Conservation (phyloP, 2,797 vertebrate genomes). For the Cyclopterus lumpus region DNA sequence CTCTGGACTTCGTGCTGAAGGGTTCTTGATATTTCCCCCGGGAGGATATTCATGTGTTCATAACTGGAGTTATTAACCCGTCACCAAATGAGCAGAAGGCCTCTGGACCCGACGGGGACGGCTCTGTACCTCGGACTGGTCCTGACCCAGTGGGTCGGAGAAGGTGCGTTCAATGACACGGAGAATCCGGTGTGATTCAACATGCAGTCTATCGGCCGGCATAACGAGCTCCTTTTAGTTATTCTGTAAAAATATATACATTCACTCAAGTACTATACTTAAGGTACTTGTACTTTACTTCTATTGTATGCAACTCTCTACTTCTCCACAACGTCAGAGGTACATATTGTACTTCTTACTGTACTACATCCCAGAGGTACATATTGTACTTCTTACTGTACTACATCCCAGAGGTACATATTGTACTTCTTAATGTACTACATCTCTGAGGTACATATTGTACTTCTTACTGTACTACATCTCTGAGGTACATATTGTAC, state of each 20-base stretch:
- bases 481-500: no score
- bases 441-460: no score
- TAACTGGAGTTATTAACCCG: neutral
- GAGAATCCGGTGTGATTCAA: neutral
- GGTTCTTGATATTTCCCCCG: neutral
- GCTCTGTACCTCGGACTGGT: slow-evolving; percentile 62
- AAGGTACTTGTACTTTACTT: neutral
- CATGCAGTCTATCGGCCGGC: neutral
- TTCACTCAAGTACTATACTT: no score
- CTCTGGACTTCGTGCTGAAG: neutral
- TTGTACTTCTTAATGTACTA: no score
- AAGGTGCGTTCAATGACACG: slow-evolving; percentile 51
- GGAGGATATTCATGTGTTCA: neutral
- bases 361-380: neutral
- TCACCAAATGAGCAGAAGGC: slow-evolving; percentile 57
- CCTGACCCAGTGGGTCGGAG: slow-evolving; percentile 52
- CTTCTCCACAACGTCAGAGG: neutral
- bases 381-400: no score
- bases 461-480: no score
- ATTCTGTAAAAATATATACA: neutral
- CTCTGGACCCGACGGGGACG: slow-evolving; percentile 25
- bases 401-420: no score
- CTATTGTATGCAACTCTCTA: neutral
- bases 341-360: no score
- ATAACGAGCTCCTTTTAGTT: neutral